A percentile compares a stretch with the other conserved stretches of the same genome.
These are phyloP conservation scores for Clytia hemisphaerica DNA, from an alignment of 30 jellyfish, hydroid and myxozoan genomes.

Conservation along the genomic window DNA sequence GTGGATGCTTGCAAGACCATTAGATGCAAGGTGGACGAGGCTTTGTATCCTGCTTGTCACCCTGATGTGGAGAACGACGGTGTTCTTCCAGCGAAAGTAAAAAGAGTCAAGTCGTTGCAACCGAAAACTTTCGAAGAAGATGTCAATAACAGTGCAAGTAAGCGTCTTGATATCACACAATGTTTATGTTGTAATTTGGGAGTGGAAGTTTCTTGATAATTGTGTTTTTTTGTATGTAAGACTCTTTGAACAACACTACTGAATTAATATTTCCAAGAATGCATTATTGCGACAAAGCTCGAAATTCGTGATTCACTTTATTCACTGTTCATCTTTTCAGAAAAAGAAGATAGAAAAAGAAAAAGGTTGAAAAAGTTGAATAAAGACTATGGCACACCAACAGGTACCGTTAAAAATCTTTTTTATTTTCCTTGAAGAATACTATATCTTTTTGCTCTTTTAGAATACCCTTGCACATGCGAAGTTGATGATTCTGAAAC, in stretches of 20 bases:
- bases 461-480: no score
- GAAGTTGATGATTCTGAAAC: no score
- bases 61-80: slow-evolving; percentile 28
- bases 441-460: no score
- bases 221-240: neutral
- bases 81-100: slow-evolving; percentile 29
- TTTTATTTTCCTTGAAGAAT: neutral
- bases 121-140: slow-evolving; percentile 87
- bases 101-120: slow-evolving; percentile 82
- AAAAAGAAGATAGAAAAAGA: slow-evolving; percentile 20
- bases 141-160: slow-evolving; percentile 54
- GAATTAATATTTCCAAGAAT: neutral
- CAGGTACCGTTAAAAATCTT: neutral
- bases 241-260: no score
- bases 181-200: neutral
- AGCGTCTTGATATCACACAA: neutral
- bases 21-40: slow-evolving; percentile 53
- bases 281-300: no score
- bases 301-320: no score
- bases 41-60: slow-evolving; percentile 49
- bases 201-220: neutral
- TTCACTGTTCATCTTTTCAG: neutral
- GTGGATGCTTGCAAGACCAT: slow-evolving; percentile 76
- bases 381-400: slow-evolving; percentile 16
- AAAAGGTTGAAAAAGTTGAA: slow-evolving; percentile 5